These are phyloP conservation scores for Tetheella fluctuosa DNA, from an alignment of 2,888 invertebrate species.

Conservation along the genomic window DNA sequence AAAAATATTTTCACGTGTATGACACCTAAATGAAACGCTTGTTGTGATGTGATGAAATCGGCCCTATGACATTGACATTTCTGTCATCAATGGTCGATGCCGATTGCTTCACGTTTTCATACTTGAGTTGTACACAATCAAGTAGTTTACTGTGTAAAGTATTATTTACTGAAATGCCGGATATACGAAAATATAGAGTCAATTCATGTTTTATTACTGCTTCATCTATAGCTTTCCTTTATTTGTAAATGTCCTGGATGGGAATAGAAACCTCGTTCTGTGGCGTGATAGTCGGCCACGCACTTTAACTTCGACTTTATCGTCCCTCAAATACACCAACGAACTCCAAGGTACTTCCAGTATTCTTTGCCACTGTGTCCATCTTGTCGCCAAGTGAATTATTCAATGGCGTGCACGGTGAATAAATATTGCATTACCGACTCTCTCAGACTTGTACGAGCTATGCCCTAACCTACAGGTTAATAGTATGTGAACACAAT, in stretches of 20 bases:
- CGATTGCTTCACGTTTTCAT: not conserved
- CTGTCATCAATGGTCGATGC: not conserved
- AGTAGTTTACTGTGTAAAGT: not conserved
- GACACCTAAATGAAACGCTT: not conserved
- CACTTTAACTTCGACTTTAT: too few relatives aligned
- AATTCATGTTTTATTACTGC: too few relatives aligned
- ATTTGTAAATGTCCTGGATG: not conserved
- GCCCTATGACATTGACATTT: slow-evolving; percentile 14
- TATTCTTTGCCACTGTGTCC: not conserved
- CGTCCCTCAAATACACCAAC: too few relatives aligned
- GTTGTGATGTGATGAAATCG: slow-evolving; percentile 1
- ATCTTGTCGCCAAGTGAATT: slow-evolving; percentile 20
- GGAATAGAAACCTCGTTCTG: too few relatives aligned
- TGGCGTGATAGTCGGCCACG: too few relatives aligned
- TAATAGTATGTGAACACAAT: not conserved
- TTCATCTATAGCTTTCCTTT: not conserved
- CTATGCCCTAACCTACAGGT: not conserved
- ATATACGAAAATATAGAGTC: too few relatives aligned
- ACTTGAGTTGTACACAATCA: not conserved
- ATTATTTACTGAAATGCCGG: too few relatives aligned
- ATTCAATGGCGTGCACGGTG: slow-evolving; percentile 26
- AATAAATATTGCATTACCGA: slow-evolving; percentile 29
- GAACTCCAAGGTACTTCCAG: not conserved
- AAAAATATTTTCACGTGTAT: not conserved
- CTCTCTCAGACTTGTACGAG: not conserved